phyloP scores from a whole-genome alignment of 2,113 vertebrate genomes.

The Odocoileus virginianus region DNA sequence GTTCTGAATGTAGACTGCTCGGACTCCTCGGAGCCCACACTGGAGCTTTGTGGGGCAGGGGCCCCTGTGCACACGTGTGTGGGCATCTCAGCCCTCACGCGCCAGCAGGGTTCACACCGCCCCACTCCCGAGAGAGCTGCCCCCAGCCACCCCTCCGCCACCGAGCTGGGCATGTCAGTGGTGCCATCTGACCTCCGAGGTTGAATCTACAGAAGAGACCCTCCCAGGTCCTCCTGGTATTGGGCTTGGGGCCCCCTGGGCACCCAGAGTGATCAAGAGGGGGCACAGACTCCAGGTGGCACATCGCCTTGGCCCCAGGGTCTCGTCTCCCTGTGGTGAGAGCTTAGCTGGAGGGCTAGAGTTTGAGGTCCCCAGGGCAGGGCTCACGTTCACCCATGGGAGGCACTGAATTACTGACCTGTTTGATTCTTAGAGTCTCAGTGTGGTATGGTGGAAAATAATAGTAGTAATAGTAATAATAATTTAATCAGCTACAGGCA shows the following conservation, averaged over 20 bases:
- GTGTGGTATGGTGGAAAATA: background rate
- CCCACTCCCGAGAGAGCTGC: background rate
- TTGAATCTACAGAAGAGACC: background rate
- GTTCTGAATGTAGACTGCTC: background rate
- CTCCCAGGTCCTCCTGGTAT: background rate
- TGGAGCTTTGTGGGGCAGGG: background rate
- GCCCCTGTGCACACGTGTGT: background rate
- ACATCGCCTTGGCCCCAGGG: background rate
- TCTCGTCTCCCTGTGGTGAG: background rate
- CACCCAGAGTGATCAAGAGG: background rate
- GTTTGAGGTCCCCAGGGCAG: background rate
- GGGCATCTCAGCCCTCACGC: background rate
- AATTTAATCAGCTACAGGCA: background rate
- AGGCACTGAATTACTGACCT: background rate
- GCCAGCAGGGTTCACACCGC: background rate
- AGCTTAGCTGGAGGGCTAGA: background rate
- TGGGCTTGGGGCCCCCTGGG: background rate
- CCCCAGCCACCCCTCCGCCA: background rate
- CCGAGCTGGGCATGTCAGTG: background rate
- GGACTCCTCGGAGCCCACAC: background rate
- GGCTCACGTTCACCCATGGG: background rate
- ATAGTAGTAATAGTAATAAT: background rate
- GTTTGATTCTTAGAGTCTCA: constrained; percentile 13
- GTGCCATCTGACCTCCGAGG: too few species aligned
- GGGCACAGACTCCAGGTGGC: background rate